Evolutionary conservation across 2,888 invertebrate genomes (phyloP).

Genomic region (Cheilosia soror): DNA sequence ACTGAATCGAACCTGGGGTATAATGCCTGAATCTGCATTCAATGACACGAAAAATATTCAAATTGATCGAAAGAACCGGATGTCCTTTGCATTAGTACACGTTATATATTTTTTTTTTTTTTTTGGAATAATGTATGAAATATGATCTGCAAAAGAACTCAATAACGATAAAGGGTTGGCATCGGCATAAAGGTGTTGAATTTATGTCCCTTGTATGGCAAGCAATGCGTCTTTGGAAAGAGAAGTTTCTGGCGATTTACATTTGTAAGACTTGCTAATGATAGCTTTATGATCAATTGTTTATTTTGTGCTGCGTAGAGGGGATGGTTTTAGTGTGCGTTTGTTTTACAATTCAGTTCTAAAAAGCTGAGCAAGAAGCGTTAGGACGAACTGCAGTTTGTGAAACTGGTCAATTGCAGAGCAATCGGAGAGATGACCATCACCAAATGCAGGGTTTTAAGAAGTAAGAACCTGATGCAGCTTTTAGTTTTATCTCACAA

Average conservation of each 20-base stretch:
- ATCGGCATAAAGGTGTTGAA: constrained; percentile 58
- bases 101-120: constrained; percentile 43
- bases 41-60: constrained; percentile 78
- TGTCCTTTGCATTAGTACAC: constrained; percentile 62
- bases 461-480: too few species aligned
- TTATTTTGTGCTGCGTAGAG: too few species aligned
- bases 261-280: constrained; percentile 56
- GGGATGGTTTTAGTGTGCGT: too few species aligned
- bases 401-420: too few species aligned
- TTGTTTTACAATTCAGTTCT: too few species aligned
- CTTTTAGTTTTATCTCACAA: too few species aligned
- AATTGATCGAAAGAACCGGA: constrained; percentile 77
- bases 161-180: constrained; percentile 57
- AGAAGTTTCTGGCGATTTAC: constrained; percentile 21
- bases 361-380: too few species aligned
- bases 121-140: constrained; percentile 61
- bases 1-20: constrained; percentile 73
- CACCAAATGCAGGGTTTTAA: too few species aligned
- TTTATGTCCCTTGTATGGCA: constrained; percentile 16
- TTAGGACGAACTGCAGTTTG: too few species aligned
- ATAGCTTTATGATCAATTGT: constrained; percentile 29
- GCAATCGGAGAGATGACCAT: too few species aligned
- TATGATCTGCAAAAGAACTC: constrained; percentile 66
- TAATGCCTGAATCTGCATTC: constrained; percentile 77
- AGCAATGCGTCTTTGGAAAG: constrained; percentile 27